Conservation (phyloP, 2,113 vertebrate genomes). For the Naja naja region DNA sequence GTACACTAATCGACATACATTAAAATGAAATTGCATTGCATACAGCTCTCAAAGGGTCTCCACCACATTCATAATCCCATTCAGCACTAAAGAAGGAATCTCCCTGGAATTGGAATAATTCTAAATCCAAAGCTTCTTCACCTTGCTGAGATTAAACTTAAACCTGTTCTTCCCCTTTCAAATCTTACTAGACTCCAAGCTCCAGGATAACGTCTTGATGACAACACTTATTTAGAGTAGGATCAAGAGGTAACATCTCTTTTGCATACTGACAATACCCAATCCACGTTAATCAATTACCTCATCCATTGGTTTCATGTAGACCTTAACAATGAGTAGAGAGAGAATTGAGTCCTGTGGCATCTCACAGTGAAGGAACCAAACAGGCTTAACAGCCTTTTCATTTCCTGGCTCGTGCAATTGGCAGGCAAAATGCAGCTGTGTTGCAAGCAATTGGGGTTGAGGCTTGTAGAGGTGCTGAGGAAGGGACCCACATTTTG, state of each 20-base stretch:
- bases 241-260: not conserved
- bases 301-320: not conserved
- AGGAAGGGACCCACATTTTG: not conserved
- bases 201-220: not conserved
- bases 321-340: not conserved
- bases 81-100: not conserved
- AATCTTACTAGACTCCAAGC: not conserved
- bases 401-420: not conserved
- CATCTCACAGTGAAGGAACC: not conserved
- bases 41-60: too few species aligned
- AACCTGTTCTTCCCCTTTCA: not conserved
- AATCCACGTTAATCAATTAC: not conserved
- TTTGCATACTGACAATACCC: not conserved
- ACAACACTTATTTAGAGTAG: not conserved
- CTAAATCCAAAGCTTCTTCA: not conserved
- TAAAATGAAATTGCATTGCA: too few species aligned
- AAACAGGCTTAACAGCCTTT: not conserved
- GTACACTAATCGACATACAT: too few species aligned
- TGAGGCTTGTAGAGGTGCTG: not conserved
- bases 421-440: not conserved
- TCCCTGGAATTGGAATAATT: not conserved
- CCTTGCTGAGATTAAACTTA: not conserved
- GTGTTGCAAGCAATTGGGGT: not conserved
- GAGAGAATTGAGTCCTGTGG: not conserved
- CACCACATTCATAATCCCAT: not conserved